A percentile compares a stretch with the other conserved stretches of the same genome.
Conservation (phyloP, 2,797 vertebrate genomes). For the Rhodeus uyekii region DNA sequence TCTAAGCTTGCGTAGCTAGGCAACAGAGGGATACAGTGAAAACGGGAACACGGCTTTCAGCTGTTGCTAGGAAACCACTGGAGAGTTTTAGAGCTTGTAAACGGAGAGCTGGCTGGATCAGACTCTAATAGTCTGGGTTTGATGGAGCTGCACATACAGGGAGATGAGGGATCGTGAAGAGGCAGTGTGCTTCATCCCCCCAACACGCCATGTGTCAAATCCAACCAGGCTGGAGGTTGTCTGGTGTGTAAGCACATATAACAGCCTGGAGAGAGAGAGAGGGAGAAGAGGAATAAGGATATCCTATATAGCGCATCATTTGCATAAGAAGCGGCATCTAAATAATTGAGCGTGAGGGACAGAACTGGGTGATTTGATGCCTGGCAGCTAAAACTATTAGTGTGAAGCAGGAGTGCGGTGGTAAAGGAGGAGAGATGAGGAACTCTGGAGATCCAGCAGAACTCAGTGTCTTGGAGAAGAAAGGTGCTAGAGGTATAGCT, state of each 20-base stretch:
- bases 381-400: slow-evolving; percentile 86
- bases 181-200: slow-evolving; percentile 69
- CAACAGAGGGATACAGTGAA: slow-evolving; percentile 80
- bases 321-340: slow-evolving; percentile 80
- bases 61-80: slow-evolving; percentile 85
- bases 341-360: slow-evolving; percentile 82
- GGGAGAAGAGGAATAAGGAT: slow-evolving; percentile 62
- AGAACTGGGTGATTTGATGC: slow-evolving; percentile 78
- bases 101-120: slow-evolving; percentile 74
- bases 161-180: slow-evolving; percentile 75
- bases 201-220: slow-evolving; percentile 74
- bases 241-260: slow-evolving; percentile 75
- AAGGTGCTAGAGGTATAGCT: slow-evolving; percentile 26
- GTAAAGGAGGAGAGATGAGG: slow-evolving; percentile 59
- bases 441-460: slow-evolving; percentile 34
- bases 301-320: slow-evolving; percentile 78
- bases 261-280: slow-evolving; percentile 30
- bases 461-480: slow-evolving; percentile 34
- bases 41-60: slow-evolving; percentile 73
- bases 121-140: slow-evolving; percentile 80
- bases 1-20: slow-evolving; percentile 80
- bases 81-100: slow-evolving; percentile 80
- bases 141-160: slow-evolving; percentile 77
- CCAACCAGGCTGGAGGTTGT: slow-evolving; percentile 71
- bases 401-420: slow-evolving; percentile 58